These are phyloP conservation scores for Lithophane semibrunnea DNA, from an alignment of 2,888 invertebrate species.

Conservation along the genomic window DNA sequence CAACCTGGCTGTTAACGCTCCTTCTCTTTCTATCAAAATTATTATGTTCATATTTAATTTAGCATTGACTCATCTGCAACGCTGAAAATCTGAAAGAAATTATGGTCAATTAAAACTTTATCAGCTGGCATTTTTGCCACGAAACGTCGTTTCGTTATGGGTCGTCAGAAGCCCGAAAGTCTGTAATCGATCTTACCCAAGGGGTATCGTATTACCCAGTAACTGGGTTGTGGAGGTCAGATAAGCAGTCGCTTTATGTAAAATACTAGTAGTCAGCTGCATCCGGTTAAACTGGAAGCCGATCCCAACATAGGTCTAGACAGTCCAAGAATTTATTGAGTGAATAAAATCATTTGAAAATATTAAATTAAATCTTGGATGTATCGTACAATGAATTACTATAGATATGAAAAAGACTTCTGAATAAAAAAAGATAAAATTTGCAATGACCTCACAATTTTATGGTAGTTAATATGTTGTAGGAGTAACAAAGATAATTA, in stretches of 20 bases:
- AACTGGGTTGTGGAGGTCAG: no score
- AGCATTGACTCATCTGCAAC: background rate
- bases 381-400: constrained; percentile 8
- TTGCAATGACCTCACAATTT: constrained; percentile 21
- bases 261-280: no score
- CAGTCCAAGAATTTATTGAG: constrained; percentile 10
- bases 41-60: background rate
- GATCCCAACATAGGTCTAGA: background rate
- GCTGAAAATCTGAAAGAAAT: background rate
- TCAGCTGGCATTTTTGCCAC: background rate
- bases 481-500: constrained; percentile 36
- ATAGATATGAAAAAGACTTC: constrained; percentile 16
- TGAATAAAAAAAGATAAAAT: constrained; percentile 33
- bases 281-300: no score
- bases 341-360: constrained; percentile 23
- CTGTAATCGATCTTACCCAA: no score
- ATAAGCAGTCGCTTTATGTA: no score
- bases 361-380: constrained; percentile 10
- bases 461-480: constrained; percentile 22
- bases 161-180: no score
- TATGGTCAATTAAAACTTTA: background rate
- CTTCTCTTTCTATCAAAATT: background rate
- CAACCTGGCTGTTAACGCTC: background rate
- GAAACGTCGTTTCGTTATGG: background rate
- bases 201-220: no score